A percentile compares a stretch with the other conserved stretches of the same genome.
Evolutionary conservation across 1,140 invertebrate species (phyloP).

Genomic region (Penaeus indicus): DNA sequence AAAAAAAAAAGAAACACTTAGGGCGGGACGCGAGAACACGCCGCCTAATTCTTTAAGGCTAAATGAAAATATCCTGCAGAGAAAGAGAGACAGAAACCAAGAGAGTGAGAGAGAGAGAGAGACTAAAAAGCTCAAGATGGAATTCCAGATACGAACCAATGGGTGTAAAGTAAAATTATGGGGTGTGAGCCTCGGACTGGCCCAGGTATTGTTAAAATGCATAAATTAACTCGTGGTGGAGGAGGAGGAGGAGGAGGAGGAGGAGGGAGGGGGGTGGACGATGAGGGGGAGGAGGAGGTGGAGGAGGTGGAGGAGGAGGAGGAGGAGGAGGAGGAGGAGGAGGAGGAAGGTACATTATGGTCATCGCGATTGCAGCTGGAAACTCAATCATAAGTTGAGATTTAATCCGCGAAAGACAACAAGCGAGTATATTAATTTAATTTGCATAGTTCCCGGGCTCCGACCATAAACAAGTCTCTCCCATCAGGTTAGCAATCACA

Average conservation of each 20-base stretch:
- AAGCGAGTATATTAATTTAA: conserved; percentile 46
- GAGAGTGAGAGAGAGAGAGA: not conserved
- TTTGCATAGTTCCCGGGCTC: conserved; percentile 33
- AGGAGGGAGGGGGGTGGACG: no score
- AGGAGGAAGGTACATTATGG: no score
- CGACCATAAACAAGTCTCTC: conserved; percentile 43
- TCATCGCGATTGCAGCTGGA: no score
- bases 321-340: no score
- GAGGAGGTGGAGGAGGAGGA: no score
- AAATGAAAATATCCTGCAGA: no score
- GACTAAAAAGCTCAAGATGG: conserved; percentile 1
- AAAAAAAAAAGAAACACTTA: no score
- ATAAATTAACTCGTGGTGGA: conserved; percentile 33
- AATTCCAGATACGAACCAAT: conserved; percentile 13
- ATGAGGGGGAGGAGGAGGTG: no score
- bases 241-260: no score
- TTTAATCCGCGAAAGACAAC: conserved; percentile 31
- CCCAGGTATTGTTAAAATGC: conserved; percentile 42
- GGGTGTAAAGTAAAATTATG: conserved; percentile 30
- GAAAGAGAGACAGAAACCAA: not conserved
- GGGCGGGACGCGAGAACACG: no score
- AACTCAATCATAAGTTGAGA: conserved; percentile 45
- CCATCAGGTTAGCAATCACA: not conserved
- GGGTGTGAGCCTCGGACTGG: conserved; percentile 33
- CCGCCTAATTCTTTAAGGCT: no score